Conservation (phyloP, 2,797 vertebrate species). For the Triplophysa bombifrons region DNA sequence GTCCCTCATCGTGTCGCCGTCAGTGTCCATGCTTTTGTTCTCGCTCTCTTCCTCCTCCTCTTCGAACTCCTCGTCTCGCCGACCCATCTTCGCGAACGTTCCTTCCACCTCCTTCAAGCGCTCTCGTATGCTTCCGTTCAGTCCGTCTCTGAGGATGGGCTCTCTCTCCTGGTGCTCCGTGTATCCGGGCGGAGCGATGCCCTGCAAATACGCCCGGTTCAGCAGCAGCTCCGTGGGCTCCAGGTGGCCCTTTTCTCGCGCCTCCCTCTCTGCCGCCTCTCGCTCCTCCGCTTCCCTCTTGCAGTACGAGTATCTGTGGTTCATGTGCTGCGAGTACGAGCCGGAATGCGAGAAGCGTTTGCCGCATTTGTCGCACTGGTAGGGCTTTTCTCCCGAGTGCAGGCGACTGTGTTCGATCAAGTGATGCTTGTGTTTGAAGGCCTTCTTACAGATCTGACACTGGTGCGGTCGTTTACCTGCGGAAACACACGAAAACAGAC, state of each 20-base stretch:
- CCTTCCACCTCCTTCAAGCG: conserved; percentile 89
- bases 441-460: conserved; percentile 99
- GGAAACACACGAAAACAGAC: conserved; percentile 66
- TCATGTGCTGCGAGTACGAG: conserved; percentile 99
- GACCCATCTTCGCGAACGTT: conserved; percentile 89
- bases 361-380: conserved; percentile 98
- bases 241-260: conserved; percentile 92
- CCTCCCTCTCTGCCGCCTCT: conserved; percentile 93
- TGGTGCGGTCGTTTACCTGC: conserved; percentile 98
- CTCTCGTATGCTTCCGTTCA: conserved; percentile 77
- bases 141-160: conserved; percentile 74
- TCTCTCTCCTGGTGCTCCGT: conserved; percentile 93
- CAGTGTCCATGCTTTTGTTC: conserved; percentile 98
- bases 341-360: conserved; percentile 99
- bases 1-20: conserved; percentile 95
- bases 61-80: conserved; percentile 92
- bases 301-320: conserved; percentile 99
- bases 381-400: conserved; percentile 98
- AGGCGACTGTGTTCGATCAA: conserved; percentile 98
- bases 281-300: conserved; percentile 97
- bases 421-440: conserved; percentile 99
- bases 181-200: conserved; percentile 93
- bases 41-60: conserved; percentile 96
- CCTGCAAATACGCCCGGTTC: conserved; percentile 96
- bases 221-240: conserved; percentile 97